These are phyloP conservation scores for Tanaodytes sp. DNA, from an alignment of 2,888 invertebrate genomes.

Conservation along the genomic window DNA sequence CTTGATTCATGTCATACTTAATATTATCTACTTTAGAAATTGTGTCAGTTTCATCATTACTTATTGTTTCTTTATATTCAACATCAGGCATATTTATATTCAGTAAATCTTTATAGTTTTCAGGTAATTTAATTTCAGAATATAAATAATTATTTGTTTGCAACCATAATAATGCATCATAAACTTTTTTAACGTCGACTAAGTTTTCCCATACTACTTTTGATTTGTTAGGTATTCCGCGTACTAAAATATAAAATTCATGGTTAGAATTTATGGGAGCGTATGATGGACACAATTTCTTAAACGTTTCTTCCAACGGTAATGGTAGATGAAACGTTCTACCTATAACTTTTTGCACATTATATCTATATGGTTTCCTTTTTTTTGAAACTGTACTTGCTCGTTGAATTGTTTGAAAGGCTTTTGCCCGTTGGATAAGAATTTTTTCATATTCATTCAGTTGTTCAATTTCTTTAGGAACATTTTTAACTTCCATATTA, in stretches of 20 bases:
- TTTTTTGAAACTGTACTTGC: not conserved
- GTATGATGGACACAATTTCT: not conserved
- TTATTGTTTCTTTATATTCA: not conserved
- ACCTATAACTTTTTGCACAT: not conserved
- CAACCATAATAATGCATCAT: not conserved
- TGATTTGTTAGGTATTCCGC: not conserved
- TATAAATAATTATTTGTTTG: constrained; percentile 60
- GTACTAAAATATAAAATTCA: constrained; percentile 5
- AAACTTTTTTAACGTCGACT: constrained; percentile 1
- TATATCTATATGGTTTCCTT: not conserved
- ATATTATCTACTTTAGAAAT: not conserved
- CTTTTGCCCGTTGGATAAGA: not conserved
- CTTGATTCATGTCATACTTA: too few species aligned
- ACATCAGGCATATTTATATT: constrained; percentile 12
- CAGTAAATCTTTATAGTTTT: constrained; percentile 33
- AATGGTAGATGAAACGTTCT: not conserved
- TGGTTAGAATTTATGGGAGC: not conserved
- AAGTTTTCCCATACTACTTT: constrained; percentile 2
- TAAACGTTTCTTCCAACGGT: not conserved
- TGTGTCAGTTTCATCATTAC: not conserved
- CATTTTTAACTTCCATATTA: not conserved
- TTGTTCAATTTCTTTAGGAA: not conserved
- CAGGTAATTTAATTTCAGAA: constrained; percentile 56
- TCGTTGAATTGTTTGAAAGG: not conserved
- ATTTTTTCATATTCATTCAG: not conserved